These are phyloP conservation scores for Hippolais icterina DNA, from an alignment of 2,113 vertebrate species.

Conservation along the genomic window DNA sequence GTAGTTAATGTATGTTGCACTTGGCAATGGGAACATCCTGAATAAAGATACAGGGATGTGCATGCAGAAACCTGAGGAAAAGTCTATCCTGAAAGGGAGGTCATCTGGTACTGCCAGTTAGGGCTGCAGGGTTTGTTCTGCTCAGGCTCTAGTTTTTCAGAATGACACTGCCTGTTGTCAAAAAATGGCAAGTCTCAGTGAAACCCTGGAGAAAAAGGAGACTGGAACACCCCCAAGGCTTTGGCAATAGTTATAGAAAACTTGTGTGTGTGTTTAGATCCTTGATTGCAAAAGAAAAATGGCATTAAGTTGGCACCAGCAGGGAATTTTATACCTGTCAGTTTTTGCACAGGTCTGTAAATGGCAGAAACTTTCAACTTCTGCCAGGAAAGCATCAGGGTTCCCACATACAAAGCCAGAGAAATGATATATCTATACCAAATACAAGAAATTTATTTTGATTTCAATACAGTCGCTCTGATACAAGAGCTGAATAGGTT, in stretches of 20 bases:
- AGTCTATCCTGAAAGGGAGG: neutral
- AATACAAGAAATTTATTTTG: neutral
- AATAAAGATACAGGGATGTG: neutral
- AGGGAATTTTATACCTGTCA: slow-evolving; percentile 30
- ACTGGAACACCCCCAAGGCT: neutral
- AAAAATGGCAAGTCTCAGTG: neutral
- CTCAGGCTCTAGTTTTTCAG: neutral
- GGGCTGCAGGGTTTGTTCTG: slow-evolving; percentile 20
- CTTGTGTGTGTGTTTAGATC: neutral
- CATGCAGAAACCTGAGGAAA: slow-evolving; percentile 31
- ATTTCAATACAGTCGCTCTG: slow-evolving; percentile 1
- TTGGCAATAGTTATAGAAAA: slow-evolving; percentile 36
- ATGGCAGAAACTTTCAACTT: slow-evolving; percentile 42
- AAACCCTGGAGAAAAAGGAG: slow-evolving; percentile 22
- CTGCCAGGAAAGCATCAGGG: slow-evolving; percentile 40
- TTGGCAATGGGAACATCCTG: slow-evolving; percentile 38
- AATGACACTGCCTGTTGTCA: slow-evolving; percentile 1
- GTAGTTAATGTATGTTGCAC: neutral
- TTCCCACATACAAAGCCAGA: neutral
- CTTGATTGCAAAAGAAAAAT: slow-evolving; percentile 45
- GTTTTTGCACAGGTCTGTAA: slow-evolving; percentile 24
- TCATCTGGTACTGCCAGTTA: slow-evolving; percentile 4
- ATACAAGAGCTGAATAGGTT: neutral
- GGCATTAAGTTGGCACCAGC: slow-evolving; percentile 38
- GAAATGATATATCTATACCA: neutral